Base-by-base conservation (phyloP, 2,113 vertebrate genomes). In the Agapornis roseicollis region DNA sequence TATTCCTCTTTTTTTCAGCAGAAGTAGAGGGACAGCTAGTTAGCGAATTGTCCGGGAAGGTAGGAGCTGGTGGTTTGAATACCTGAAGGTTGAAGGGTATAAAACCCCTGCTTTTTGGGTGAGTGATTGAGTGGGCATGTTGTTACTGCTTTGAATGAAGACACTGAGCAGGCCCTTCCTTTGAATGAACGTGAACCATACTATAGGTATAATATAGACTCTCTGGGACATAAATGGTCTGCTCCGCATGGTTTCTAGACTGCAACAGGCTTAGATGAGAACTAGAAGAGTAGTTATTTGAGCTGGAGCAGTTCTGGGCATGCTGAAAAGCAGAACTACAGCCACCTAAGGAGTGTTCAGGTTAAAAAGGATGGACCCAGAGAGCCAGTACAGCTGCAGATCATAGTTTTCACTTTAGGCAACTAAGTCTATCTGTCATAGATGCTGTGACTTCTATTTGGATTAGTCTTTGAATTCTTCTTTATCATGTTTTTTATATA, bases 121-220 rank as follows among this genome's bases (percentile, higher is more conserved):
- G 64, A 55, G 22, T 69, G 66, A n/a, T n/a, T n/a, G n/a, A n/a
- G n/a, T 19, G n/a, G 13, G 7, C 12, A 33, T 10, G 18, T 35
- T 3, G 1, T 46, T 78, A 44, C 35, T 65, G 33, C 23, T 76
- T 70, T 71, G 53, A 42, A 17, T 19, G 56, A 74, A 87, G 39
- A 44, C 18, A 46, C 20, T n/a, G 28, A 74, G 23, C 8, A 22
- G 56, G 33, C 35, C 41, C 53, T 33, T 46, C 28, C n/a, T 74
- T 39, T 74, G 78, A 73, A 64, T 24, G 68, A n/a, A 18, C 1
- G 0, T 39, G 55, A 80, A 49, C 13, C 1, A 0, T 31, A 16
- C 39, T 27, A 22, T 31, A 20, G 37, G 52, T 35, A 10, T 70
- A 52, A 46, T 31, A 28, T 4, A 66, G 58, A 25, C 53, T 81